Conservation (phyloP, 2,113 vertebrate genomes). For the Buteo buteo region DNA sequence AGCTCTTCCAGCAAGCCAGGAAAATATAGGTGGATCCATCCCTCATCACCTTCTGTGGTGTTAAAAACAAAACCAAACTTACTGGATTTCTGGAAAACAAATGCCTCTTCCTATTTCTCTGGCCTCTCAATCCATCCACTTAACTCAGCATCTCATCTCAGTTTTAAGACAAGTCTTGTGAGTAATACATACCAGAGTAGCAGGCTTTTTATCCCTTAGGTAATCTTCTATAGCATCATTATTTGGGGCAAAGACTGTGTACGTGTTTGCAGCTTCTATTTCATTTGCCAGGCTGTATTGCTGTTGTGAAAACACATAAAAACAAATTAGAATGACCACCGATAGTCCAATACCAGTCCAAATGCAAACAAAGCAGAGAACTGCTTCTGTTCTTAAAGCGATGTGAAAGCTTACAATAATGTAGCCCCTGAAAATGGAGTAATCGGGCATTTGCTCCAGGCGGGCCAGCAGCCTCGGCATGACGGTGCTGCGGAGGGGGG, state of each 20-base stretch:
- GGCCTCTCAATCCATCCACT: not conserved
- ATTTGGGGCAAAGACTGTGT: slow-evolving; percentile 87
- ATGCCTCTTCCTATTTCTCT: not conserved
- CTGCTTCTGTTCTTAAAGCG: not conserved
- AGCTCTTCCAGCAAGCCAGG: not conserved
- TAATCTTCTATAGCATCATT: slow-evolving; percentile 80
- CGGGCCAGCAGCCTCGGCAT: slow-evolving; percentile 77
- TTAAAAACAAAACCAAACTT: not conserved
- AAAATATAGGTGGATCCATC: not conserved
- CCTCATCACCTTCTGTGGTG: not conserved
- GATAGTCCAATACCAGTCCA: not conserved
- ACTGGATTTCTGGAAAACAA: not conserved
- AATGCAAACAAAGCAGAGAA: not conserved
- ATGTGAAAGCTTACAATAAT: slow-evolving; percentile 75
- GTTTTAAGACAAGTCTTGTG: not conserved
- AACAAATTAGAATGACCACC: not conserved
- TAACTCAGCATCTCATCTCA: not conserved
- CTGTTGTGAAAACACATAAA: slow-evolving; percentile 63
- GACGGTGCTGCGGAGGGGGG: slow-evolving; percentile 72
- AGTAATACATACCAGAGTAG: slow-evolving; percentile 74
- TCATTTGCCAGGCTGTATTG: slow-evolving; percentile 76
- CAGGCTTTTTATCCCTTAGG: slow-evolving; percentile 68
- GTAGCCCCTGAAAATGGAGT: slow-evolving; percentile 84
- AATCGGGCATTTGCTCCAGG: slow-evolving; percentile 80
- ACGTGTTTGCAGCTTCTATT: slow-evolving; percentile 75